Evolutionary conservation across 2,113 vertebrate genomes (phyloP), one percentile per base, ranked within the genome.

Genomic region (Phrynosoma platyrhinos): DNA sequence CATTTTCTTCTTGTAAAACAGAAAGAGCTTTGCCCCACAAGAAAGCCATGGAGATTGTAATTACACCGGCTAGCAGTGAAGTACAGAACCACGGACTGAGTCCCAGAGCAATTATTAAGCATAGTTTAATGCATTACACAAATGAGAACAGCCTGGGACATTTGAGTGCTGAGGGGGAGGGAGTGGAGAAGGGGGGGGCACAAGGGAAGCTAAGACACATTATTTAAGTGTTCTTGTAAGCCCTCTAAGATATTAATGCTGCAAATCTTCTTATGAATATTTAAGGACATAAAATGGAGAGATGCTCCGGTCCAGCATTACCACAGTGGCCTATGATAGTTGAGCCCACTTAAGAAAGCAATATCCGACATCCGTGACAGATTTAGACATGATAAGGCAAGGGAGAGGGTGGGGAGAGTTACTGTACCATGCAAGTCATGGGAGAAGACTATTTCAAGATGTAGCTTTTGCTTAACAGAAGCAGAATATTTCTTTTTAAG

Each of bases 141-240:
- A 97, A 98, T 98, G 97, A 98, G 97, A 98, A 98, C 97, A 97
- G 95, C 94, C 95, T 94, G 94, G 95, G 96, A 96, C 96, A 91
- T 95, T 96, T 87, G 95, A 71, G 30, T 71, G 68, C 25, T 3
- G 94, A 92, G 92, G 90, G 92, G 93, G 93, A 95, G 72, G 0
- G 25, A 86, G 12, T 85, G 93, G 87, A 95, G 95, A 90, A 91
- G 91, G 89, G 95, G 95, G 90, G 92, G 92, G 92, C 94, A 53
- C 0, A 91, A 88, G 92, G 94, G 93, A 96, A 94, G 94, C 87
- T 79, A 97, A 95, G 96, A 97, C 97, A 97, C 97, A 98, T 98
- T 99, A 98, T 99, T 99, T 99, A 99, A 99, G 98, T 99, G 98
- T 99, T 99, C 98, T 99, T 99, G 98, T 99, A 99, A 99, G 98